These are phyloP conservation scores for Bicyclus anynana DNA, from an alignment of 1,140 invertebrate genomes.

Conservation along the genomic window DNA sequence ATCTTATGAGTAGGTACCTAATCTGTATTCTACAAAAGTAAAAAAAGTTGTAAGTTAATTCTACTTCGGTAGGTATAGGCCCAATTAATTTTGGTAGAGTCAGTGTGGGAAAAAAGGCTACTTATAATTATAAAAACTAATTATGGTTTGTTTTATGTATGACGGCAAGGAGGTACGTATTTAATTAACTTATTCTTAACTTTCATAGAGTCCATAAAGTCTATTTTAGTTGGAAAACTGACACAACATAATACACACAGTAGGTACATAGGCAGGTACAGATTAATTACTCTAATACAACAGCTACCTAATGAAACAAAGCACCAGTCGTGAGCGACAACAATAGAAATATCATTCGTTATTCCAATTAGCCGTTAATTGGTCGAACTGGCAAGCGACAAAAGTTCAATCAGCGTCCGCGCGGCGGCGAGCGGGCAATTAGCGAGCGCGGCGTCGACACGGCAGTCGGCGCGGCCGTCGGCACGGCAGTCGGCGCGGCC, in stretches of 20 bases:
- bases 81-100: no score
- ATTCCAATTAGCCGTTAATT: slow-evolving; percentile 11
- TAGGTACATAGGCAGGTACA: neutral
- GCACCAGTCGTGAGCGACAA: slow-evolving; percentile 14
- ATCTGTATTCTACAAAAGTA: no score
- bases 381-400: slow-evolving; percentile 12
- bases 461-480: slow-evolving; percentile 18
- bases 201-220: no score
- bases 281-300: neutral
- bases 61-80: no score
- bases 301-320: neutral
- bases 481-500: slow-evolving; percentile 28
- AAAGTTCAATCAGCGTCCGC: slow-evolving; percentile 26
- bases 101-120: no score
- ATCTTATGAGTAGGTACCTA: no score
- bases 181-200: no score
- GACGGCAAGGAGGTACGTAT: no score
- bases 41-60: no score
- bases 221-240: no score
- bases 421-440: slow-evolving; percentile 22
- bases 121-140: no score
- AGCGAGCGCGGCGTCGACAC: slow-evolving; percentile 31
- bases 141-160: no score
- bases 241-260: neutral
- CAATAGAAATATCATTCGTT: slow-evolving; percentile 9